Percentiles rank a stretch among this genome's conserved stretches.
Evolutionary conservation across 2,797 vertebrate species (phyloP).

Genomic region (Molossus alvarezi): DNA sequence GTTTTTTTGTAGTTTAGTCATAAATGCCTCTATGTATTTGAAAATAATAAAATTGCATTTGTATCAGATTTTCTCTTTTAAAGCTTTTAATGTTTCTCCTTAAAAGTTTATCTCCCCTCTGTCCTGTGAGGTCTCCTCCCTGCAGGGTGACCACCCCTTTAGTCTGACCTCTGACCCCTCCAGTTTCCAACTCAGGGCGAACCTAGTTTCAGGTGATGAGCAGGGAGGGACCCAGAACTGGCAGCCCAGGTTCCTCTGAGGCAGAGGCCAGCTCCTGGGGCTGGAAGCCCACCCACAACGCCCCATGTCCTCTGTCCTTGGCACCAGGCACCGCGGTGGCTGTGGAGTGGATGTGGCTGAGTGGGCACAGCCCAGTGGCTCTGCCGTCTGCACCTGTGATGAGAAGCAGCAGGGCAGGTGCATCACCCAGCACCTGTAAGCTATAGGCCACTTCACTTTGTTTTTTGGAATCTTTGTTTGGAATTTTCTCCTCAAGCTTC

Average conservation of each 20-base stretch:
- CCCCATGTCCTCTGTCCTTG: background rate
- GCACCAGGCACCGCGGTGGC: fast-evolving
- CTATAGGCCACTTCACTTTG: background rate
- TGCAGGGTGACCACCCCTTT: background rate
- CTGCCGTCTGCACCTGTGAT: background rate
- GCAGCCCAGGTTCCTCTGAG: background rate
- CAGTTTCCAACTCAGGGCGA: background rate
- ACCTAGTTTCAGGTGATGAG: background rate
- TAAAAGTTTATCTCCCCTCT: background rate
- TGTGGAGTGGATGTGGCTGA: background rate
- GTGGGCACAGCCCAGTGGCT: fast-evolving
- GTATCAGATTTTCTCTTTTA: background rate
- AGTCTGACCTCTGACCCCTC: background rate
- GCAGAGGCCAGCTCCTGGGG: background rate
- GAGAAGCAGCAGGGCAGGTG: background rate
- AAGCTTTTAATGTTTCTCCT: background rate
- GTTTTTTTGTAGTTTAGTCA: background rate
- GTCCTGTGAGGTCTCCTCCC: background rate
- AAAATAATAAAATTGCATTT: background rate
- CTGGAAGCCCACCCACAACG: background rate
- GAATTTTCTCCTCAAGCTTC: slow-evolving; percentile 92
- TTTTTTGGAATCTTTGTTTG: slow-evolving; percentile 87
- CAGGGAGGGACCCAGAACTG: background rate
- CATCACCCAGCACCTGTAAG: fast-evolving
- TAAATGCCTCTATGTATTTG: background rate